These are phyloP conservation scores for Chrysotoxum bicinctum DNA, from an alignment of 2,888 invertebrate species.

Conservation along the genomic window DNA sequence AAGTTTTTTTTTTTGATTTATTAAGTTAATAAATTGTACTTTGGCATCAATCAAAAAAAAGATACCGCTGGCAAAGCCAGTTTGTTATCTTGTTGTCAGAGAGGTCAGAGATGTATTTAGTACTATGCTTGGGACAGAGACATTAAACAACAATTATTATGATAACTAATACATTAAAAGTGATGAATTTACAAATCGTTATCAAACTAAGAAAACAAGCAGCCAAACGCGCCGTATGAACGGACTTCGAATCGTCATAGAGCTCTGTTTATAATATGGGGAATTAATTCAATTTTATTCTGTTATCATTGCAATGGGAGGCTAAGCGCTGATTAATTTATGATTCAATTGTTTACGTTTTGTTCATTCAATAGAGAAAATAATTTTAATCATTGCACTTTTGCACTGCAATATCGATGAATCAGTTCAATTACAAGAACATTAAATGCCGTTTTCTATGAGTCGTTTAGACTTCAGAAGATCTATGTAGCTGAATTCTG, in stretches of 20 bases:
- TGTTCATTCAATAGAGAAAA: neutral
- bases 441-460: no score
- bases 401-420: no score
- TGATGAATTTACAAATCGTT: neutral
- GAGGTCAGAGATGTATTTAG: neutral
- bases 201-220: neutral
- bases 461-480: no score
- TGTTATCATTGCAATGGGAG: neutral
- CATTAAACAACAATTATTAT: neutral
- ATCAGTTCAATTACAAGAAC: no score
- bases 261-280: neutral
- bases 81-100: neutral
- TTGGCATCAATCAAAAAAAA: neutral
- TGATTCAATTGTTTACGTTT: neutral
- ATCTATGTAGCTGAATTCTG: no score
- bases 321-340: neutral
- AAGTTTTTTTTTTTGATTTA: constrained; percentile 71
- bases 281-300: neutral
- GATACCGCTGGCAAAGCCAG: neutral
- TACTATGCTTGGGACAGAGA: neutral
- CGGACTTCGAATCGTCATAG: neutral
- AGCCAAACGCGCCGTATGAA: neutral
- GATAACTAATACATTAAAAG: neutral
- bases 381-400: no score
- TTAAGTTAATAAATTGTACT: no score